phyloP scores from a whole-genome alignment of 2,113 vertebrate species.

The Podarcis cretensis region DNA sequence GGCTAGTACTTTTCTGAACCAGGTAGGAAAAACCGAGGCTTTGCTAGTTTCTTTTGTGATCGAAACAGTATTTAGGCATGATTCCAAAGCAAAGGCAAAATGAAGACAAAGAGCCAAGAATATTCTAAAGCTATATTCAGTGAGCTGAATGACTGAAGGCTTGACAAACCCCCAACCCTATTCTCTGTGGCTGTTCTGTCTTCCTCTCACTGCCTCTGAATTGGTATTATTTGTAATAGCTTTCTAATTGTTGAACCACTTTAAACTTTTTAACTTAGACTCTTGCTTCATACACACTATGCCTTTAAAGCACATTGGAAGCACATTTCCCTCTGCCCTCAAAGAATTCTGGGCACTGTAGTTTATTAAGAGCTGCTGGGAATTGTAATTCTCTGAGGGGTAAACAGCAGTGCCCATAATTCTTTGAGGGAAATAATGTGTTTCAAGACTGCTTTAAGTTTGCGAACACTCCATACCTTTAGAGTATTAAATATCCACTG shows the following conservation, averaged over 20 bases:
- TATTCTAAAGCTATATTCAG: conserved; percentile 53
- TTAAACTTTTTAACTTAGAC: background rate
- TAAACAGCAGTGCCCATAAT: too few relatives aligned
- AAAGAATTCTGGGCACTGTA: too few relatives aligned
- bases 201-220: conserved; percentile 12
- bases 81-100: conserved; percentile 39
- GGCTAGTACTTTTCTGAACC: conserved; percentile 79
- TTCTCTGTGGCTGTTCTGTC: conserved; percentile 31
- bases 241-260: conserved; percentile 9
- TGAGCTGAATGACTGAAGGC: conserved; percentile 45
- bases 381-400: too few relatives aligned
- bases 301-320: too few relatives aligned
- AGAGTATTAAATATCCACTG: conserved; percentile 31
- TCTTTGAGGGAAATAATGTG: too few relatives aligned
- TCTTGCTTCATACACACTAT: background rate
- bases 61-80: conserved; percentile 9
- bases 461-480: too few relatives aligned
- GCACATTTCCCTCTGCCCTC: too few relatives aligned
- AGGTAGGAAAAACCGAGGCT: conserved; percentile 77
- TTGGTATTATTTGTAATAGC: conserved; percentile 23
- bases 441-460: too few relatives aligned
- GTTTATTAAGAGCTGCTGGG: too few relatives aligned
- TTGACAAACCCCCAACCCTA: background rate
- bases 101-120: conserved; percentile 39
- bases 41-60: conserved; percentile 59